Conservation (phyloP, 2,797 vertebrate genomes). For the Allobates femoralis region DNA sequence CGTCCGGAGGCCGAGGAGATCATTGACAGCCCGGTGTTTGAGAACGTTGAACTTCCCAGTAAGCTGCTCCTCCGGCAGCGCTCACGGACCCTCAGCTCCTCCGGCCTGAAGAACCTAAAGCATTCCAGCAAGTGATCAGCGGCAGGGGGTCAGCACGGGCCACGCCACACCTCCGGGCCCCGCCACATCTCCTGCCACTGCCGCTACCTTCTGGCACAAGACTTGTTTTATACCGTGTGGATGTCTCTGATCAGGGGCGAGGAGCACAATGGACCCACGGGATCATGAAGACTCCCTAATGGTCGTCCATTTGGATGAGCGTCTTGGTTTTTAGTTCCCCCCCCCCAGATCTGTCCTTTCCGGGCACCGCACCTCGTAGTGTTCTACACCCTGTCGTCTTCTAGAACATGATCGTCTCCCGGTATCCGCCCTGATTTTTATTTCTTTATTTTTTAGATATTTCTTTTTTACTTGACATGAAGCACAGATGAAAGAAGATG, state of each 20-base stretch:
- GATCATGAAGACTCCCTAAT: background rate
- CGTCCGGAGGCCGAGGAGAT: slow-evolving; percentile 90
- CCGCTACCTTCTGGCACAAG: background rate
- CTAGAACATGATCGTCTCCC: background rate
- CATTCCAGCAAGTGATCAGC: slow-evolving; percentile 73
- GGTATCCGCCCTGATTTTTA: too few relatives aligned
- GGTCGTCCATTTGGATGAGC: background rate
- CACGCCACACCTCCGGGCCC: too few relatives aligned
- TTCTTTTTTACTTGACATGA: slow-evolving; percentile 66
- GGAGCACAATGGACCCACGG: background rate
- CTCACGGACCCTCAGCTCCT: slow-evolving; percentile 91
- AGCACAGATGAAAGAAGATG: slow-evolving; percentile 66
- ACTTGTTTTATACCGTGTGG: background rate
- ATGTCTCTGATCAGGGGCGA: too few relatives aligned
- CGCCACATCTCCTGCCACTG: background rate
- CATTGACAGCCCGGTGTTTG: slow-evolving; percentile 90
- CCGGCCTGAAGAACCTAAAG: slow-evolving; percentile 82
- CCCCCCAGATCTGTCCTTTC: background rate
- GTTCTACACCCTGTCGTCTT: background rate
- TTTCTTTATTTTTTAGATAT: slow-evolving; percentile 55
- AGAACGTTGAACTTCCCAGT: slow-evolving; percentile 88
- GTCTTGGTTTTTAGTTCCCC: too few relatives aligned
- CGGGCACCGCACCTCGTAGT: background rate
- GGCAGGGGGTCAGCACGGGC: background rate
- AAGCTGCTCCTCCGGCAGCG: slow-evolving; percentile 87